Percentiles rank a stretch among this genome's conserved stretches.
Conservation (phyloP, 2,888 invertebrate species). For the Boloria selene region DNA sequence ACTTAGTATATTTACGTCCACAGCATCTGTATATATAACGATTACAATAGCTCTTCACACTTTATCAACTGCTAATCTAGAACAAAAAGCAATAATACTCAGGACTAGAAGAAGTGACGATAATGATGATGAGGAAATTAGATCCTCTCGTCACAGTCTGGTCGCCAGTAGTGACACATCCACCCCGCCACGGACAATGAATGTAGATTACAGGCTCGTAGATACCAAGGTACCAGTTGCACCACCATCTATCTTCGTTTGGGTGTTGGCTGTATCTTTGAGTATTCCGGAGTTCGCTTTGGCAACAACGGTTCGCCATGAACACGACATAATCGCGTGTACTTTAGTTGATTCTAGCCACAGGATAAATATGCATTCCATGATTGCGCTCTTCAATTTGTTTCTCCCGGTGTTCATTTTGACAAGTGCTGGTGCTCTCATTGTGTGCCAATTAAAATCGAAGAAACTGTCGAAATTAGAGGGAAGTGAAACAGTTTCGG, state of each 20-base stretch:
- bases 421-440: constrained; percentile 53
- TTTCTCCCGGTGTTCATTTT: constrained; percentile 66
- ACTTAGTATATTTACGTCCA: constrained; percentile 78
- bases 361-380: constrained; percentile 66
- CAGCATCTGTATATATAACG: constrained; percentile 81
- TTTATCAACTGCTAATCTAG: constrained; percentile 79
- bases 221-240: constrained; percentile 72
- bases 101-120: constrained; percentile 60
- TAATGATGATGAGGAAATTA: constrained; percentile 71
- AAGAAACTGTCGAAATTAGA: constrained; percentile 52
- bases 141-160: constrained; percentile 74
- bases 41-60: constrained; percentile 82
- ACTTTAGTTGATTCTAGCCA: constrained; percentile 78
- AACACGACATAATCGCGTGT: constrained; percentile 68
- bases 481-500: constrained; percentile 55
- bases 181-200: constrained; percentile 76
- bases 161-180: constrained; percentile 75
- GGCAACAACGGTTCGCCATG: constrained; percentile 71
- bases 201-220: constrained; percentile 77
- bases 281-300: constrained; percentile 83
- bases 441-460: constrained; percentile 60
- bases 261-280: constrained; percentile 82
- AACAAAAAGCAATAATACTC: constrained; percentile 62
- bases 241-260: constrained; percentile 80
- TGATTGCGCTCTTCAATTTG: constrained; percentile 68